A percentile compares a stretch with the other conserved stretches of the same genome.
Evolutionary conservation across 2,797 vertebrate species (phyloP).

Genomic region (Poliocrania exsul): DNA sequence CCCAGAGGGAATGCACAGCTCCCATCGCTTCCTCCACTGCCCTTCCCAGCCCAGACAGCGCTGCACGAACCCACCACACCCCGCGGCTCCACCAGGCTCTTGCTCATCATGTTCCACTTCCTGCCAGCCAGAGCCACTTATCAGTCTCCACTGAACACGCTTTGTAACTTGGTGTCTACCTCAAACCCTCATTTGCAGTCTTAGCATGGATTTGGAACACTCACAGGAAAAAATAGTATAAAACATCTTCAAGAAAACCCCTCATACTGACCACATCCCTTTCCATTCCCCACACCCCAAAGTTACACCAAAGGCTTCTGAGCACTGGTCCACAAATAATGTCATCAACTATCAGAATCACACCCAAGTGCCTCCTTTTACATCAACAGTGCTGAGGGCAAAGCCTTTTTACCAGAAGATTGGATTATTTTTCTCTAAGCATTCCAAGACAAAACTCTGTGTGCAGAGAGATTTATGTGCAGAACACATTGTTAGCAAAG

Average conservation of each 20-base stretch:
- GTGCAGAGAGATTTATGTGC: background rate
- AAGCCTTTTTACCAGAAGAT: background rate
- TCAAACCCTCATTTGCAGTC: background rate
- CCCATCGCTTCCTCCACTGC: background rate
- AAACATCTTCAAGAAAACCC: background rate
- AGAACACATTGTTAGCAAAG: background rate
- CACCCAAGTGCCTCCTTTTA: background rate
- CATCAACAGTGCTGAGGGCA: background rate
- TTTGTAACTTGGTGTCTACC: background rate
- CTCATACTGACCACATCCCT: background rate
- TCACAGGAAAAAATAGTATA: no score
- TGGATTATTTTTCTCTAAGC: background rate
- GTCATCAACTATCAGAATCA: background rate
- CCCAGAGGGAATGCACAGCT: background rate
- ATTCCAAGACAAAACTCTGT: background rate
- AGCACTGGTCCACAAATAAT: background rate
- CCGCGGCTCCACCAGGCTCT: background rate
- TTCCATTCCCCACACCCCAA: background rate
- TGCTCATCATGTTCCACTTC: slow-evolving; percentile 47
- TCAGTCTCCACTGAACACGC: background rate
- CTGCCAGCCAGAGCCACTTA: background rate
- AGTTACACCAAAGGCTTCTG: background rate
- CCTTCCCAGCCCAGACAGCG: background rate
- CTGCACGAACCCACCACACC: background rate
- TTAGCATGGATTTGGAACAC: background rate